phyloP scores from a whole-genome alignment of 2,113 vertebrate genomes.

The Atractosteus spatula region DNA sequence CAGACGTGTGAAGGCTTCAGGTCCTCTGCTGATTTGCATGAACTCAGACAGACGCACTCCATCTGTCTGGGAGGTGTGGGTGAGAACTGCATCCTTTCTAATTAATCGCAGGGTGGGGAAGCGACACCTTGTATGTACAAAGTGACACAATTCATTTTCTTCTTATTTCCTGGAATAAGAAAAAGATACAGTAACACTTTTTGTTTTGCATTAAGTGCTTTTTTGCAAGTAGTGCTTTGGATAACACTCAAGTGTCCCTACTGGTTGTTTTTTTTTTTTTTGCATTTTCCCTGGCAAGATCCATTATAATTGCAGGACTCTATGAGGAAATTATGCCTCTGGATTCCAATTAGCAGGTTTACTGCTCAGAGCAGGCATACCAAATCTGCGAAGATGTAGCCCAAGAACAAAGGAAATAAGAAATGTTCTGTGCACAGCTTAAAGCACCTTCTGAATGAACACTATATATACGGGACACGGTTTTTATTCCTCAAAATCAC shows the following conservation, averaged over 20 bases:
- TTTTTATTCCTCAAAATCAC: too few species aligned
- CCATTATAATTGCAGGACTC: constrained; percentile 28
- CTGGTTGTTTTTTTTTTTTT: neutral
- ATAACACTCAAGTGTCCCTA: neutral
- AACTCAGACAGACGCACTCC: constrained; percentile 29
- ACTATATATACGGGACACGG: too few species aligned
- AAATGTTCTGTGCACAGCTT: constrained; percentile 1
- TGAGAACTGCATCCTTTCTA: constrained; percentile 22
- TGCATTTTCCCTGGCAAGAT: constrained; percentile 14
- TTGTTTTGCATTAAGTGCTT: constrained; percentile 1
- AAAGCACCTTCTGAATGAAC: too few species aligned
- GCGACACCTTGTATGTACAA: constrained; percentile 17
- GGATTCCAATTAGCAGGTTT: constrained; percentile 37
- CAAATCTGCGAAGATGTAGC: neutral
- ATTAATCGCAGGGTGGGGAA: constrained; percentile 27
- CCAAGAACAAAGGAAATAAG: constrained; percentile 19
- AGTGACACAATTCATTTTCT: constrained; percentile 10
- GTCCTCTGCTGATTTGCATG: constrained; percentile 15
- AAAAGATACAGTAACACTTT: neutral
- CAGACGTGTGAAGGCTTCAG: neutral
- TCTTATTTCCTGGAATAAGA: constrained; percentile 2
- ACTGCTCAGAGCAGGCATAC: constrained; percentile 9
- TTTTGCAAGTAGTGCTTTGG: neutral
- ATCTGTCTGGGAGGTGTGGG: constrained; percentile 23
- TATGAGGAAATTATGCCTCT: constrained; percentile 22